A percentile compares a stretch with the other conserved stretches of the same genome.
These are phyloP conservation scores for Tethea ocularis DNA, from an alignment of 2,888 invertebrate genomes.

Conservation along the genomic window DNA sequence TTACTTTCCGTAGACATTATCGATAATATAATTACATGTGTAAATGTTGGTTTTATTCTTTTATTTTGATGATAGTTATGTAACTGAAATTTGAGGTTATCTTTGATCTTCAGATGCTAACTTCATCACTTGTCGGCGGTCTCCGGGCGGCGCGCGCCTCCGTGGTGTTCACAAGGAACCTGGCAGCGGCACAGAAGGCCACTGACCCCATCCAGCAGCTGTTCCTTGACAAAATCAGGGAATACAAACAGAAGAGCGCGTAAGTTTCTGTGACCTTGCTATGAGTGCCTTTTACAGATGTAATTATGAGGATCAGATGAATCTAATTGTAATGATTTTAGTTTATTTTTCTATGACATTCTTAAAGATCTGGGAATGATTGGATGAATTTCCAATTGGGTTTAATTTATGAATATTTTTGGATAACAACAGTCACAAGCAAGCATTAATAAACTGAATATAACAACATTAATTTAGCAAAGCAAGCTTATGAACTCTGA, in stretches of 20 bases:
- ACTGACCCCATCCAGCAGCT: constrained; percentile 96
- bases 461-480: too few relatives aligned
- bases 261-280: constrained; percentile 75
- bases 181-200: constrained; percentile 90
- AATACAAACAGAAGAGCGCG: constrained; percentile 94
- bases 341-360: too few relatives aligned
- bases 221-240: constrained; percentile 95
- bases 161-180: constrained; percentile 85
- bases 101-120: constrained; percentile 81
- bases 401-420: too few relatives aligned
- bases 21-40: not conserved
- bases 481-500: too few relatives aligned
- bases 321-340: too few relatives aligned
- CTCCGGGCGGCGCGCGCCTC: constrained; percentile 77
- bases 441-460: too few relatives aligned
- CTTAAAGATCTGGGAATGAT: too few relatives aligned
- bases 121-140: constrained; percentile 76
- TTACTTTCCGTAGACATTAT: not conserved
- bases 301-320: too few relatives aligned
- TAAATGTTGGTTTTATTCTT: not conserved
- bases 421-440: too few relatives aligned
- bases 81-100: constrained; percentile 65
- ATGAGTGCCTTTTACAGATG: not conserved
- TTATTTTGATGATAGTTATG: constrained; percentile 49
- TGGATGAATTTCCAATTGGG: too few relatives aligned